Conservation (phyloP, 1,140 invertebrate species). For the Drosophila bocqueti region DNA sequence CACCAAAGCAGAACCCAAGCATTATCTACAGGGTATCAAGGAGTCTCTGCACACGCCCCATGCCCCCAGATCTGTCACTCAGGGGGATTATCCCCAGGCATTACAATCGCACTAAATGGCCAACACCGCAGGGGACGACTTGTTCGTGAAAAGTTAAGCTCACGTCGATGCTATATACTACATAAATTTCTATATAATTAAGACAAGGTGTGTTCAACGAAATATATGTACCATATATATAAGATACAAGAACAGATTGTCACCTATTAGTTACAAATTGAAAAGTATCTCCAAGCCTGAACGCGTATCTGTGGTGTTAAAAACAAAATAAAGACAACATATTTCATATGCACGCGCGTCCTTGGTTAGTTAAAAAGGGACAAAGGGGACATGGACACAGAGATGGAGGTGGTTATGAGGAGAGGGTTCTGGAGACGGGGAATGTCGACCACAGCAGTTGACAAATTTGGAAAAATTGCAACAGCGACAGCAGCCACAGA, state of each 20-base stretch:
- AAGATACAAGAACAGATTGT: background rate
- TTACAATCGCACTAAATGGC: constrained; percentile 20
- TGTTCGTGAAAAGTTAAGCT: constrained; percentile 18
- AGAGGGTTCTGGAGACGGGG: background rate
- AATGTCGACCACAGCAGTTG: constrained; percentile 58
- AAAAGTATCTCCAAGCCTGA: background rate
- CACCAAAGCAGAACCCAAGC: background rate
- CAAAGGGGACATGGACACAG: background rate
- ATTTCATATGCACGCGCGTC: constrained; percentile 66
- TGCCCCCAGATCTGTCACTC: background rate
- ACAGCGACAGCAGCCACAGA: constrained; percentile 47
- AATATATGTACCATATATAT: too few species aligned
- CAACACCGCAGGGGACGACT: background rate
- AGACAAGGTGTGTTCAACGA: background rate
- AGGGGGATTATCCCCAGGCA: constrained; percentile 6
- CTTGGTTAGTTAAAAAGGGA: constrained; percentile 37
- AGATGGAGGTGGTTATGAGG: background rate
- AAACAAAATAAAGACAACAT: constrained; percentile 58
- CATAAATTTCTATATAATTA: background rate
- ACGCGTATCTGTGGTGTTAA: constrained; percentile 11
- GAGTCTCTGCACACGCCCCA: background rate
- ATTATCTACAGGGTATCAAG: constrained; percentile 27
- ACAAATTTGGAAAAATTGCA: constrained; percentile 79
- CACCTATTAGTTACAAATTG: background rate
- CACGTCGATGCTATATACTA: background rate